phyloP scores from a whole-genome alignment of 2,797 vertebrate genomes.

The Hozukius guyotensis region DNA sequence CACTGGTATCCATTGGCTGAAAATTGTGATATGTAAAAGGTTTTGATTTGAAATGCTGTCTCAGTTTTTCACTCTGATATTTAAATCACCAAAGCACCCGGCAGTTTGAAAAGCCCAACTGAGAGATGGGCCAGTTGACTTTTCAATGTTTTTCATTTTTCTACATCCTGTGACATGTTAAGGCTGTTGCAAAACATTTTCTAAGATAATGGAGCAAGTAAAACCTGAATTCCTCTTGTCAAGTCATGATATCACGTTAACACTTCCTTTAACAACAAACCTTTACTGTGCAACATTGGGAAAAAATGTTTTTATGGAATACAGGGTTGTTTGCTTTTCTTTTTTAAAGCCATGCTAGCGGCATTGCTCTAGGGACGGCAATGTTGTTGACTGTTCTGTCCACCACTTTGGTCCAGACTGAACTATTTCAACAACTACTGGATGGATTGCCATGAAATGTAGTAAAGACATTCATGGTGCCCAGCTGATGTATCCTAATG shows the following conservation, averaged over 20 bases:
- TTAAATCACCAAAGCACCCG: not conserved
- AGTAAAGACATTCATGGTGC: no score
- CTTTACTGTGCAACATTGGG: not conserved
- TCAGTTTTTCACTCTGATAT: not conserved
- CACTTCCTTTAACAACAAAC: conserved; percentile 12
- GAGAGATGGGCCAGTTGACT: not conserved
- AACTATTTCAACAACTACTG: no score
- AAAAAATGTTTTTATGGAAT: not conserved
- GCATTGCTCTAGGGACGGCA: not conserved
- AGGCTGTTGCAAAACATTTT: not conserved
- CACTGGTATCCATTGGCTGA: not conserved
- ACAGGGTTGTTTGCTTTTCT: not conserved
- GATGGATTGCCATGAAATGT: no score
- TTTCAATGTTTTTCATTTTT: not conserved
- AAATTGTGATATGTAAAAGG: not conserved
- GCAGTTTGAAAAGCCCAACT: not conserved
- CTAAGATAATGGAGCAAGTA: not conserved
- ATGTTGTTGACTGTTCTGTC: no score
- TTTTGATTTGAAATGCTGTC: not conserved
- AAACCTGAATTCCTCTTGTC: not conserved
- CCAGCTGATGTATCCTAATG: no score
- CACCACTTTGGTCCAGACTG: no score
- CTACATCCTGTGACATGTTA: not conserved
- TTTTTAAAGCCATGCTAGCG: not conserved
- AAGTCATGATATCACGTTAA: not conserved